Evolutionary conservation across 1,140 invertebrate species (phyloP).

Genomic region (Drosophila suzukii): DNA sequence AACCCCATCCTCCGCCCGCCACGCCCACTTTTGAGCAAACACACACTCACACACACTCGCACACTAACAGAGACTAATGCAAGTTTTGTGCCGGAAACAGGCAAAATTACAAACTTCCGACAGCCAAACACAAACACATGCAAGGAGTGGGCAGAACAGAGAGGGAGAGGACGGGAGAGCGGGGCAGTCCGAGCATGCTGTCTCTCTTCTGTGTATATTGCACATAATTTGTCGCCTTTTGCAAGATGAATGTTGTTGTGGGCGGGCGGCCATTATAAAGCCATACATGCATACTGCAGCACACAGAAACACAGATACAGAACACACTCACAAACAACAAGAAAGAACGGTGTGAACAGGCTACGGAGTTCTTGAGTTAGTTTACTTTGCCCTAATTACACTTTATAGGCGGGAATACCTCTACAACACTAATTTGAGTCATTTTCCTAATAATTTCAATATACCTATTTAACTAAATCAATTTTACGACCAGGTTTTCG

Average conservation of each 20-base stretch:
- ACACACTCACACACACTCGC: slow-evolving; percentile 32
- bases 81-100: slow-evolving; percentile 83
- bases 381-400: background rate
- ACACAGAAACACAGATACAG: slow-evolving; percentile 18
- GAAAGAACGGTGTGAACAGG: background rate
- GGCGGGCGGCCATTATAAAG: slow-evolving; percentile 61
- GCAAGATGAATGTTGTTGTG: slow-evolving; percentile 81
- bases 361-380: background rate
- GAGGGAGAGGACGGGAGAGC: background rate
- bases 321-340: slow-evolving; percentile 8
- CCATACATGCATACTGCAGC: slow-evolving; percentile 44
- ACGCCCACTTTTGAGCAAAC: slow-evolving; percentile 46
- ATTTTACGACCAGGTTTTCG: no score
- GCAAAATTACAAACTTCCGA: slow-evolving; percentile 84
- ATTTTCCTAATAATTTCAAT: background rate
- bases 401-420: background rate
- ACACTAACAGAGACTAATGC: slow-evolving; percentile 62
- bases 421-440: background rate
- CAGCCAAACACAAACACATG: slow-evolving; percentile 69
- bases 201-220: slow-evolving; percentile 72
- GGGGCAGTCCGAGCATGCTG: slow-evolving; percentile 44
- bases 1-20: slow-evolving; percentile 12
- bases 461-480: no score
- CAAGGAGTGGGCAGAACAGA: background rate
- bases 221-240: slow-evolving; percentile 82